These are phyloP conservation scores for Athalia circularis DNA, from an alignment of 2,888 invertebrate species.

Conservation along the genomic window DNA sequence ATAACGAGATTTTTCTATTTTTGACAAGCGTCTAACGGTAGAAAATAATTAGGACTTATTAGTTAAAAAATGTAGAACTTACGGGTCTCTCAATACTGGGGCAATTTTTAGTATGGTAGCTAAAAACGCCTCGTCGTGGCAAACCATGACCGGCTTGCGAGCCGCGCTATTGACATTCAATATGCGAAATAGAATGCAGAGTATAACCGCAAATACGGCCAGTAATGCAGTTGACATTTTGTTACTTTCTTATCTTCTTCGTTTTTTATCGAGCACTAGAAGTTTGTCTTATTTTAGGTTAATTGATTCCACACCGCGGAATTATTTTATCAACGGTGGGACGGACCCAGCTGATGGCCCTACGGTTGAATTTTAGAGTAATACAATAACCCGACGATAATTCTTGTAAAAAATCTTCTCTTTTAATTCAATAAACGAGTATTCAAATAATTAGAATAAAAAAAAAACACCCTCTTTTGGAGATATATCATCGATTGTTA, in stretches of 20 bases:
- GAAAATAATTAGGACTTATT: too few relatives aligned
- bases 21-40: too few relatives aligned
- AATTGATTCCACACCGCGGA: constrained; percentile 17
- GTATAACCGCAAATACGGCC: constrained; percentile 87
- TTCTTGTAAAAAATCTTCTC: too few relatives aligned
- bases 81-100: constrained; percentile 88
- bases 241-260: not conserved
- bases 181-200: constrained; percentile 89
- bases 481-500: too few relatives aligned
- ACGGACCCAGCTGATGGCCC: not conserved
- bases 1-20: too few relatives aligned
- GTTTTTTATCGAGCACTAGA: not conserved
- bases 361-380: too few relatives aligned
- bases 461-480: too few relatives aligned
- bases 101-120: constrained; percentile 87
- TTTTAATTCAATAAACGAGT: too few relatives aligned
- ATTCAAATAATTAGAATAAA: too few relatives aligned
- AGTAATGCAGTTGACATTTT: constrained; percentile 88
- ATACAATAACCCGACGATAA: too few relatives aligned
- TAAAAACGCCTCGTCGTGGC: constrained; percentile 85
- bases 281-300: constrained; percentile 7
- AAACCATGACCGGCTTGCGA: constrained; percentile 85
- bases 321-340: constrained; percentile 11
- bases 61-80: constrained; percentile 75
- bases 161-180: constrained; percentile 90